Evolutionary conservation across 1,140 invertebrate genomes (phyloP), one percentile per base, ranked within the genome.

Genomic region (Aradophagus sp.): DNA sequence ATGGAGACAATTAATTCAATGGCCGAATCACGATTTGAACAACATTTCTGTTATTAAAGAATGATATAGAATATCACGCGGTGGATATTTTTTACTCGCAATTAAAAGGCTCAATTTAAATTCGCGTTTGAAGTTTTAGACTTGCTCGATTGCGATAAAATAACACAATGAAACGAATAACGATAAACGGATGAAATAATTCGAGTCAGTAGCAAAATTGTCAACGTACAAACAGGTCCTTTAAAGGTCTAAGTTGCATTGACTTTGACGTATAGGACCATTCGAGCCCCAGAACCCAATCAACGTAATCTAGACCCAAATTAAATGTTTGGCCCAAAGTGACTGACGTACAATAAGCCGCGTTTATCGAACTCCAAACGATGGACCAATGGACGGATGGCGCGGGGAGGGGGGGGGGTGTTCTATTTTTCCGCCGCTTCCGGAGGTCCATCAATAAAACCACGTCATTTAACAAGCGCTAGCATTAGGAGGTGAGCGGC

Each of bases 381-480:
- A 8, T 23, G 20, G n/a, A n/a, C n/a, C n/a, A 23, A 8, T 23
- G 20, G 8, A 23, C 20, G 20, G 8, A 29, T 14, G 11, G 4
- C 6, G 4, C 32, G 35, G 31, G 36, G 55, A 15, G 50, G 45
- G 36, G 55, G 17, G 50, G 45, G 47, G 42, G 39, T 62, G 42
- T 66, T 65, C 45, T 53, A 73, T 53, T 73, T 69, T 69, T 74
- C 61, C 29, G 39, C 50, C 58, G 61, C 70, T 74, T 70, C 38
- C 55, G 36, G 10, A 27, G 47, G 69, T 77, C 73, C 77, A 82
- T 80, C 79, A 80, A 82, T 80, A 82, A 82, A 78, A 71, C 63
- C 66, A 55, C 76, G 75, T 79, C 76, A 78, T 77, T 78, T 78
- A 77, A 63, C 67, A 74, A 68, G 69, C 27, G 59, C 41, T 44